These are phyloP conservation scores for Synodontis membranacea DNA, from an alignment of 2,113 vertebrate species.

Conservation along the genomic window DNA sequence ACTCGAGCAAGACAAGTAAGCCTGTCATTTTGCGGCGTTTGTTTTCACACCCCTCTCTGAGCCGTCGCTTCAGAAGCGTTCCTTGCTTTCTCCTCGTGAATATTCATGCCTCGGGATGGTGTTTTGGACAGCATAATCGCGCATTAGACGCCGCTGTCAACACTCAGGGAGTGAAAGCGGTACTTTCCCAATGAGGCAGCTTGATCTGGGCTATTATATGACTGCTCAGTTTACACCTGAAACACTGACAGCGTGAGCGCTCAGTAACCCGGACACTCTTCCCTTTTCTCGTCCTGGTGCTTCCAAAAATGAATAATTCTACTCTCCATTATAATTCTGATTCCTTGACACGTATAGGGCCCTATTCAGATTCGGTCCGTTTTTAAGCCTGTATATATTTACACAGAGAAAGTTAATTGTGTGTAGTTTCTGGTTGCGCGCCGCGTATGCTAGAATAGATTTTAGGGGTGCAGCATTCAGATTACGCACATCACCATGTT, in stretches of 20 bases:
- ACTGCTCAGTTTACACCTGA: slow-evolving; percentile 61
- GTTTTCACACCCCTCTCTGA: background rate
- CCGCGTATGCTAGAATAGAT: background rate
- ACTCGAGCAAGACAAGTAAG: background rate
- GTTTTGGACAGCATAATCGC: slow-evolving; percentile 61
- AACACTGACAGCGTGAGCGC: slow-evolving; percentile 51
- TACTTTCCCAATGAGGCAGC: slow-evolving; percentile 38
- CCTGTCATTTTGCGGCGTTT: background rate
- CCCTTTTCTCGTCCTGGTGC: background rate
- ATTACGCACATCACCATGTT: background rate
- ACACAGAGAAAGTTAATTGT: background rate
- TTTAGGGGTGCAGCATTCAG: background rate
- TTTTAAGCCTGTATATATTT: background rate
- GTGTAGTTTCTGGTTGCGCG: background rate
- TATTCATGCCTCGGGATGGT: slow-evolving; percentile 57
- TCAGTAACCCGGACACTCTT: background rate
- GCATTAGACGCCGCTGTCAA: slow-evolving; percentile 59
- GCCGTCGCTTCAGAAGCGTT: slow-evolving; percentile 40
- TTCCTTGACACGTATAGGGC: background rate
- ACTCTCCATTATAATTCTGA: background rate
- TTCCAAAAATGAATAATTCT: background rate
- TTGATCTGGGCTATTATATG: slow-evolving; percentile 50
- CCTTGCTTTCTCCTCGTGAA: slow-evolving; percentile 57
- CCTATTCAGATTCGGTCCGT: background rate
- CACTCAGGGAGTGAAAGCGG: slow-evolving; percentile 53